Conservation (phyloP, 1,140 invertebrate species). For the Euura saliciscinereae region DNA sequence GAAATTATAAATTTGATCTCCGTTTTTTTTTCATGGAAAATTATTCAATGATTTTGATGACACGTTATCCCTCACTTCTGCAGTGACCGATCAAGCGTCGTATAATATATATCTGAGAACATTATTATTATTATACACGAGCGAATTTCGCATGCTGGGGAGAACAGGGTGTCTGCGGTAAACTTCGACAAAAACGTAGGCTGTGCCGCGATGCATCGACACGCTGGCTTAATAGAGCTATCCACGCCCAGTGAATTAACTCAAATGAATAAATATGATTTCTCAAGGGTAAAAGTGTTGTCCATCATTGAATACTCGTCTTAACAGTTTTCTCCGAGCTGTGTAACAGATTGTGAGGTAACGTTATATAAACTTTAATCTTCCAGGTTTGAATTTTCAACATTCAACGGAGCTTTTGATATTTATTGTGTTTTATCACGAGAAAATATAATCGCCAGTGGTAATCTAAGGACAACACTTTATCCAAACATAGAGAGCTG, state of each 20-base stretch:
- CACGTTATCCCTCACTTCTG: too few species aligned
- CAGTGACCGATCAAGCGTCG: too few species aligned
- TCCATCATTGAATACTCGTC: conserved; percentile 13
- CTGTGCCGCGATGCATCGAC: conserved; percentile 16
- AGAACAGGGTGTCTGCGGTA: not conserved
- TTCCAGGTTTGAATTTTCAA: not conserved
- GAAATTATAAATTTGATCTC: too few species aligned
- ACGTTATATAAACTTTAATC: too few species aligned
- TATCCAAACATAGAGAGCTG: conserved; percentile 24
- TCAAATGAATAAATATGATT: conserved; percentile 38
- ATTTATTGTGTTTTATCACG: conserved; percentile 17
- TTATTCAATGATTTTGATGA: too few species aligned
- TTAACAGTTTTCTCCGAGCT: not conserved
- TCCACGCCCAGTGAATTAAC: conserved; percentile 46
- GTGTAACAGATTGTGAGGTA: too few species aligned
- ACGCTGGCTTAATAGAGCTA: conserved; percentile 36
- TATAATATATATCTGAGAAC: too few species aligned
- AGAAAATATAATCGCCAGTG: conserved; percentile 28
- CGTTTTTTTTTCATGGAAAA: too few species aligned
- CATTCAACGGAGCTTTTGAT: not conserved
- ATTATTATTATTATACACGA: too few species aligned
- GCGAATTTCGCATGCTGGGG: too few species aligned
- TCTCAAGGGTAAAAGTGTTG: conserved; percentile 30
- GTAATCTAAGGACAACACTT: conserved; percentile 31
- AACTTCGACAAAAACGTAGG: conserved; percentile 35